A percentile compares a stretch with the other conserved stretches of the same genome.
Conservation (phyloP, 2,888 invertebrate genomes). For the Rambutsinella grinnellia region DNA sequence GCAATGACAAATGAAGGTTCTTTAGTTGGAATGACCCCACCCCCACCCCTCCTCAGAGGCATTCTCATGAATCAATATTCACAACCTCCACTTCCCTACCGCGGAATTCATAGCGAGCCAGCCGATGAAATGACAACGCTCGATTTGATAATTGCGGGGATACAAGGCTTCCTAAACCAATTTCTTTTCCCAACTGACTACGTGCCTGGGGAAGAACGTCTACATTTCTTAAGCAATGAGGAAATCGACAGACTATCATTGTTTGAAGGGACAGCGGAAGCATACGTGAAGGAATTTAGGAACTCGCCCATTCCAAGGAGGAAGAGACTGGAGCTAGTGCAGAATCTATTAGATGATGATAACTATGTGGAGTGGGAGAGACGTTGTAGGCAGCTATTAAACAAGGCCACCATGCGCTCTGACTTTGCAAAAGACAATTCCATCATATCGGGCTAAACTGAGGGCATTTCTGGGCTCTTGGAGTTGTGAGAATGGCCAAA, state of each 20-base stretch:
- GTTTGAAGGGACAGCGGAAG: neutral
- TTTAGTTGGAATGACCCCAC: too few relatives aligned
- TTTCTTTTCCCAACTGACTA: neutral
- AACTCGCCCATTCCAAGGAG: neutral
- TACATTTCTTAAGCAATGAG: conserved; percentile 1
- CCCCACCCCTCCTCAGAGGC: too few relatives aligned
- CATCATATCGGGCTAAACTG: conserved; percentile 6
- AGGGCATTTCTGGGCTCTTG: conserved; percentile 26
- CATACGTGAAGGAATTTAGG: neutral
- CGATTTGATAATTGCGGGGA: too few relatives aligned
- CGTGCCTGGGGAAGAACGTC: neutral
- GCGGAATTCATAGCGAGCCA: too few relatives aligned
- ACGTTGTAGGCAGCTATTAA: conserved; percentile 14
- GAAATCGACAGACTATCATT: conserved; percentile 18
- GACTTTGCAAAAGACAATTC: neutral
- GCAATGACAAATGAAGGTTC: too few relatives aligned
- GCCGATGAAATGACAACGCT: too few relatives aligned
- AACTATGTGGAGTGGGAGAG: conserved; percentile 14
- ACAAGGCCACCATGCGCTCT: neutral
- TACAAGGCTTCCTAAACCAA: neutral
- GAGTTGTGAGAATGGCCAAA: neutral
- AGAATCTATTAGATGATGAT: conserved; percentile 5
- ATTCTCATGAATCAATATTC: too few relatives aligned
- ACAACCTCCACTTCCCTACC: too few relatives aligned
- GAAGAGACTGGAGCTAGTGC: neutral